These are phyloP conservation scores for Gnatocerus cornutus DNA, from an alignment of 2,888 invertebrate genomes.

Conservation along the genomic window DNA sequence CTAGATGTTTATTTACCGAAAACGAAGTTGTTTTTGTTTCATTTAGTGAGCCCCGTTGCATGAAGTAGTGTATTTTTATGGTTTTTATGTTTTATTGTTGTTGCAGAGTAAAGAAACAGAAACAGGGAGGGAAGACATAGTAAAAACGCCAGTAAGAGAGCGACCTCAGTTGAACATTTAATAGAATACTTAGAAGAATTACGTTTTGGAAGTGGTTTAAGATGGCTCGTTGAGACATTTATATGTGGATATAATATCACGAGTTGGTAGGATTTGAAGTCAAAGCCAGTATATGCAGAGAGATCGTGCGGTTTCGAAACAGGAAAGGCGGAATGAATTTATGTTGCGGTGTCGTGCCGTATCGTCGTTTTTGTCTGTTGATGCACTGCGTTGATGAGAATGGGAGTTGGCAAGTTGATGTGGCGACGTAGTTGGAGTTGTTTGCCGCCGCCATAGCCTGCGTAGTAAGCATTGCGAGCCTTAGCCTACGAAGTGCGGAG, in stretches of 20 bases:
- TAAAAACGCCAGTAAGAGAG: neutral
- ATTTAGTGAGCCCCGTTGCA: neutral
- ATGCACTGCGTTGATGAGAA: slow-evolving; percentile 33
- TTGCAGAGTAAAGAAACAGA: neutral
- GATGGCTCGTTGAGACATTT: slow-evolving; percentile 18
- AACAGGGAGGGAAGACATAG: neutral
- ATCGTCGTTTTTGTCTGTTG: slow-evolving; percentile 42
- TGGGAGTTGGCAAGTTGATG: slow-evolving; percentile 41
- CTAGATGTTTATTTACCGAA: no score
- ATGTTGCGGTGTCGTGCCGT: slow-evolving; percentile 42
- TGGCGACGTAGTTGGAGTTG: slow-evolving; percentile 41
- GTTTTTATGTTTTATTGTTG: neutral
- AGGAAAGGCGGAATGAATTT: slow-evolving; percentile 31
- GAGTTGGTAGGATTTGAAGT: slow-evolving; percentile 16
- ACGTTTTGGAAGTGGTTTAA: slow-evolving; percentile 27
- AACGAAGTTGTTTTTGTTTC: neutral
- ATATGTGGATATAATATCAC: neutral
- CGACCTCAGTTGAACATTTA: neutral
- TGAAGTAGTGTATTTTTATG: neutral
- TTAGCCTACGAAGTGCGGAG: slow-evolving; percentile 41
- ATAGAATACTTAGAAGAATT: slow-evolving; percentile 6
- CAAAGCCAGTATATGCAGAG: slow-evolving; percentile 2
- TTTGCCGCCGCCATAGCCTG: slow-evolving; percentile 44
- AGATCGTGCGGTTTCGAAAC: slow-evolving; percentile 8
- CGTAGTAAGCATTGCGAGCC: slow-evolving; percentile 41